Evolutionary conservation across 1,140 invertebrate species (phyloP).

Genomic region (Coptotermes formosanus): DNA sequence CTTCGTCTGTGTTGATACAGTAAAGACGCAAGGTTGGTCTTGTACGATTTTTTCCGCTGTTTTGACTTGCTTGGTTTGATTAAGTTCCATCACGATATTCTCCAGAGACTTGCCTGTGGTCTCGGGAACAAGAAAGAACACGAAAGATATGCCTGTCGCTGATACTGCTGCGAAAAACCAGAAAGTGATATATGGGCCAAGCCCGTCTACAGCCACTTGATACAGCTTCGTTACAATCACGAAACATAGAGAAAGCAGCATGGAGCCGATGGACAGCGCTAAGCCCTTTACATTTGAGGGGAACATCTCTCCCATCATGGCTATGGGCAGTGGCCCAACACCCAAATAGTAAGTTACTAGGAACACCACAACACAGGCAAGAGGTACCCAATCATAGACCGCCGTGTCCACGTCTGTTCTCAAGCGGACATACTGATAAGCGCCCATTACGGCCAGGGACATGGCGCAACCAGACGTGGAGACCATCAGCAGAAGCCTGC

Average conservation of each 20-base stretch:
- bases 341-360: conserved; percentile 58
- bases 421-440: conserved; percentile 52
- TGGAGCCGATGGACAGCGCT: conserved; percentile 51
- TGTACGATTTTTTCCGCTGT: conserved; percentile 50
- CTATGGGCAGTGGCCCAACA: conserved; percentile 58
- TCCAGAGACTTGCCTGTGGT: conserved; percentile 53
- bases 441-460: conserved; percentile 38
- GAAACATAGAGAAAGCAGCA: conserved; percentile 49
- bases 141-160: conserved; percentile 56
- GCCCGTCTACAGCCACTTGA: conserved; percentile 53
- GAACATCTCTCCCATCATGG: conserved; percentile 62
- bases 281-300: conserved; percentile 60
- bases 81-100: conserved; percentile 57
- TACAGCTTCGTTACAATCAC: conserved; percentile 58
- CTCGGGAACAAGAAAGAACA: conserved; percentile 52
- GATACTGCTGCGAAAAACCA: conserved; percentile 56
- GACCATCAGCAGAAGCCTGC: conserved; percentile 50
- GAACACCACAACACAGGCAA: conserved; percentile 57
- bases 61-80: conserved; percentile 44
- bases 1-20: not conserved
- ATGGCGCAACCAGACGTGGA: conserved; percentile 39
- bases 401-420: conserved; percentile 44
- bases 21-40: not conserved
- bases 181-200: conserved; percentile 56
- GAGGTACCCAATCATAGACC: conserved; percentile 51